Evolutionary conservation across 2,888 invertebrate species (phyloP).

Genomic region (Electrophaes corylata): DNA sequence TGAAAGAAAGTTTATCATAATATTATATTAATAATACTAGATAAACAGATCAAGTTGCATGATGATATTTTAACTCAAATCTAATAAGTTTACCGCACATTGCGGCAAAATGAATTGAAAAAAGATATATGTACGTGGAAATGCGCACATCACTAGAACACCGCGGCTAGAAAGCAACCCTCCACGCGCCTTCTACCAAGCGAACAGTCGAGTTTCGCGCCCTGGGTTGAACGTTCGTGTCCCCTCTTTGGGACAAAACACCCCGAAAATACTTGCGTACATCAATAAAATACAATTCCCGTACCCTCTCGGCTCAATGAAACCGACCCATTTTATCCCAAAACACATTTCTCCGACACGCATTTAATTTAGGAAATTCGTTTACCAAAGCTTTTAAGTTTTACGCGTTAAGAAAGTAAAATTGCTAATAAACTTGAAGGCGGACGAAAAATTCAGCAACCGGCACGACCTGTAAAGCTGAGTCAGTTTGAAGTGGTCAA

Average conservation of each 20-base stretch:
- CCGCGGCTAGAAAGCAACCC: constrained; percentile 12
- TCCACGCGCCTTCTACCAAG: constrained; percentile 21
- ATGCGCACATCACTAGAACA: constrained; percentile 33
- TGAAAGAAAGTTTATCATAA: too few species aligned
- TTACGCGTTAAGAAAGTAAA: constrained; percentile 39
- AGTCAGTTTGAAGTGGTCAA: constrained; percentile 39
- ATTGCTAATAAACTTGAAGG: constrained; percentile 49
- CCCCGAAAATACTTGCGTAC: constrained; percentile 33
- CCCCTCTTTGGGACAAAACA: constrained; percentile 1
- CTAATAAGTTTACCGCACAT: constrained; percentile 10
- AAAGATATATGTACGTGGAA: constrained; percentile 6
- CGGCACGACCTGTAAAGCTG: constrained; percentile 49
- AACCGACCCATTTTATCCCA: constrained; percentile 26
- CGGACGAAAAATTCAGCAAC: constrained; percentile 44
- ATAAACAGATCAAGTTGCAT: too few species aligned
- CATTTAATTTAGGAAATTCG: constrained; percentile 27
- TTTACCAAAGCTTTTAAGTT: constrained; percentile 29
- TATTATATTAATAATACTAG: too few species aligned
- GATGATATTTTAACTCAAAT: not conserved
- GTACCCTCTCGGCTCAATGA: constrained; percentile 22
- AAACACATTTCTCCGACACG: constrained; percentile 14
- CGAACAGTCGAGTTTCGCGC: constrained; percentile 38
- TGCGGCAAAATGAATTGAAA: constrained; percentile 4
- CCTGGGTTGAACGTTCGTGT: constrained; percentile 31
- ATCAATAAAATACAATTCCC: constrained; percentile 29